Evolutionary conservation across 2,797 vertebrate species (phyloP).

Genomic region (Lemur catta): DNA sequence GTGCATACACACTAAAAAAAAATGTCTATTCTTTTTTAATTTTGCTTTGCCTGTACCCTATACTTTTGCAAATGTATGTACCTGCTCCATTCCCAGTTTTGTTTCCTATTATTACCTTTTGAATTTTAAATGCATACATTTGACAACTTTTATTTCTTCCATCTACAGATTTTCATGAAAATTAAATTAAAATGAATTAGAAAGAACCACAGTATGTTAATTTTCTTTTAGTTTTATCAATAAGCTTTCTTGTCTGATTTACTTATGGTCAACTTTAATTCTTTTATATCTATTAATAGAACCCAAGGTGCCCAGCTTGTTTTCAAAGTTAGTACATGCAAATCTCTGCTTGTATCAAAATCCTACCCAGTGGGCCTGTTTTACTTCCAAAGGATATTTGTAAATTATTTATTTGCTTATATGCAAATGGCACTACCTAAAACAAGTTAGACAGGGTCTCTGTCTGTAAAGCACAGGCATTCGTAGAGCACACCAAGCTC

Average conservation of each 20-base stretch:
- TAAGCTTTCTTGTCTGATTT: neutral
- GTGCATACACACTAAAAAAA: neutral
- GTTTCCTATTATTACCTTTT: neutral
- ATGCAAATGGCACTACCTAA: neutral
- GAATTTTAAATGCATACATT: neutral
- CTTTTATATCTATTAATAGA: constrained; percentile 19
- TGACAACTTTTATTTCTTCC: neutral
- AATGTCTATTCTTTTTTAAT: neutral
- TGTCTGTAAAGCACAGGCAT: neutral
- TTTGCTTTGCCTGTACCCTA: neutral
- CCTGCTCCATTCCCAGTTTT: neutral
- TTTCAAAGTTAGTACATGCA: constrained; percentile 3
- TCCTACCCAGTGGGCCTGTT: neutral
- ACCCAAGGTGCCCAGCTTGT: neutral
- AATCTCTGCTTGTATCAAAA: constrained; percentile 4
- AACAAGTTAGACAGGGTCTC: neutral
- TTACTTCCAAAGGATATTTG: constrained; percentile 21
- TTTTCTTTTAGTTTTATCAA: constrained; percentile 25
- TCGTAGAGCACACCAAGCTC: neutral
- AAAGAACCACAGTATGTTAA: neutral
- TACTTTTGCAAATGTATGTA: neutral
- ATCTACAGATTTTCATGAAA: neutral
- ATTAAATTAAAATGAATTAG: neutral
- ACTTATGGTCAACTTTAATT: neutral
- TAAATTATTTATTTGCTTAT: neutral